Evolutionary conservation across 2,113 vertebrate genomes (phyloP), one percentile per base, ranked within the genome.

Genomic region (Carettochelys insculpta): DNA sequence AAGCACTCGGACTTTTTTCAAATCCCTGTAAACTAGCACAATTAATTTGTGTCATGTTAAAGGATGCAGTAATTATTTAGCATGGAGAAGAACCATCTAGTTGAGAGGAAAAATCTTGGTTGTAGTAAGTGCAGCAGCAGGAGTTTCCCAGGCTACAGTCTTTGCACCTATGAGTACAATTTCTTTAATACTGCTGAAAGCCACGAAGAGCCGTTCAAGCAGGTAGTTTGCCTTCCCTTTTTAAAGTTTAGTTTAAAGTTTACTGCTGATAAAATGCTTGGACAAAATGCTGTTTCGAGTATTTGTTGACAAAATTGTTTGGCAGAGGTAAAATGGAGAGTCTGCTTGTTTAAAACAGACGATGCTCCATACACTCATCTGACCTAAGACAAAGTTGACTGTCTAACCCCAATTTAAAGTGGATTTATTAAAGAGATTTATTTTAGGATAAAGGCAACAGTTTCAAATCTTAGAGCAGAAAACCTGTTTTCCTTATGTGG

Each of bases 381-480:
- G 48, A 65, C n/a, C 81, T 38, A 88, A 43, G 20, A 25, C 52
- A 52, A 1, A 0, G 82, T 82, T 86, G 52, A 2, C 5, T 61
- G 86, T 82, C 90, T 86, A 78, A 91, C 20, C 3, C 86, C 34
- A 89, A 65, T 86, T 76, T 79, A 77, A 31, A 71, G 20, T 54
- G 13, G 75, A 11, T 93, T 87, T 61, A 27, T 80, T 79, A 41
- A 79, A 50, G n/a, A 9, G 56, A 85, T 87, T 29, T 20, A 88
- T 82, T 3, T 20, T 79, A 88, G 24, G 12, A 54, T 90, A 25
- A 82, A 65, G 86, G 80, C 65, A 76, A 31, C 61, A 92, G 29
- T 89, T 86, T 94, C 83, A 86, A 43, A 81, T 77, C 45, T 90
- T 34, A 93, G 94, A 84, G 82, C 34, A 85, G 2, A 5, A 56